Percentiles rank a stretch among this genome's conserved stretches.
Evolutionary conservation across 2,888 invertebrate genomes (phyloP).

Genomic region (Schizaphis graminum): DNA sequence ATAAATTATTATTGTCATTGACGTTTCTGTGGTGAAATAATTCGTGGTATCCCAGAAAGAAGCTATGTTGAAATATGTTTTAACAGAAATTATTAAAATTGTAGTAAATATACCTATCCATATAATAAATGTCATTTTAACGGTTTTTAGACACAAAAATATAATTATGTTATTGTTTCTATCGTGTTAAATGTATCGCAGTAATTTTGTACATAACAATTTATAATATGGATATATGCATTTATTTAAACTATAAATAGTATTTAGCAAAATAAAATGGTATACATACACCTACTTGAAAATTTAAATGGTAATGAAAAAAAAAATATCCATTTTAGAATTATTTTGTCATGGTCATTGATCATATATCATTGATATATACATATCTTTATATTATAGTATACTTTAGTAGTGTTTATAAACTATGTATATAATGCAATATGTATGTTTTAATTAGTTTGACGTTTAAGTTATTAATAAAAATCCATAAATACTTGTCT

Average conservation of each 20-base stretch:
- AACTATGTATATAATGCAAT: not conserved
- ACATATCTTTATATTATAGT: not conserved
- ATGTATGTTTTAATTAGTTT: not conserved
- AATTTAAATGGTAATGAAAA: not conserved
- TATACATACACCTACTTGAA: not conserved
- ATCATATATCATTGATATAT: not conserved
- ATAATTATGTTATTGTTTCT: not conserved
- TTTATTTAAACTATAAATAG: not conserved
- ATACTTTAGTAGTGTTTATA: not conserved
- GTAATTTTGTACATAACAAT: not conserved
- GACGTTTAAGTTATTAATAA: not conserved
- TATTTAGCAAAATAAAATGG: not conserved
- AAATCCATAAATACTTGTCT: not conserved
- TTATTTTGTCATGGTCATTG: not conserved
- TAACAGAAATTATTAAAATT: not conserved
- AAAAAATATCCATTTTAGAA: not conserved
- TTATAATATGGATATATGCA: not conserved
- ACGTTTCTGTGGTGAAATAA: not conserved
- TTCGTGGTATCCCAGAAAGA: not conserved
- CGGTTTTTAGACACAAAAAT: not conserved
- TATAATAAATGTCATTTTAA: not conserved
- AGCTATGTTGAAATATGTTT: conserved; percentile 17
- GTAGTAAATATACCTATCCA: not conserved
- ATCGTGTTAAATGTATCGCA: not conserved
- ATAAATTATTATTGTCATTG: not conserved